Evolutionary conservation across 2,888 invertebrate species (phyloP), one percentile per base, ranked within the genome.

Genomic region (Poecilobothrus nobilitatus): DNA sequence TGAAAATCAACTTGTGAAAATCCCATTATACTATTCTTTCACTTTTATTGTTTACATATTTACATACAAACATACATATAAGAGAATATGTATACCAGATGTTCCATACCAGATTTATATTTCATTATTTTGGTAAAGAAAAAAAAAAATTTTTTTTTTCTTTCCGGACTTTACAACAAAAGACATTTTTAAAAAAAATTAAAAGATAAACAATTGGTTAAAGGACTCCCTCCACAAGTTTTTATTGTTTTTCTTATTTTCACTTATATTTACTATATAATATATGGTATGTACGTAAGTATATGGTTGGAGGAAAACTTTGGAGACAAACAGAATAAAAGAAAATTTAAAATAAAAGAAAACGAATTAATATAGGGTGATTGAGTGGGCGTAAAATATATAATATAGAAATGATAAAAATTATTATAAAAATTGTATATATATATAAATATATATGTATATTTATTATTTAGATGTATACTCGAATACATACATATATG

Each of bases 361-460:
- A 53, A 53, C 7, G 18, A 53, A 53, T 53, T 53, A 41, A 15
- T 41, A 53, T 44, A 18, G 53, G 53, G 53, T 53, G 53, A 53
- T 53, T 53, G 53, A 53, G 53, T 53, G 53, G 53, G 53, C 53
- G 53, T 53, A 53, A 18, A 53, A 53, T n/a, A n/a, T n/a, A n/a
- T 53, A 18, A 18, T 53, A 53, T 15, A 53, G 7, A 53, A 53
- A 53, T 53, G 9, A 41, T 41, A 41, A 12, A 12, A 15, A 12
- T 12, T 53, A 53, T 53, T 18, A 53, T 18, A 53, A 12, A 1
- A 53, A 18, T 18, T 18, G 3, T 53, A 4, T 53, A 2, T 53
- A 53, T 53, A 53, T 53, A 18, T n/a, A 53, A 15, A 53, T 12
- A 53, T 53, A 53, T 53, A 53, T 41, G 18, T 18, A n/a, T n/a